A percentile compares a stretch with the other conserved stretches of the same genome.
phyloP scores from a whole-genome alignment of 2,888 invertebrate genomes.

The Clivina fossor region DNA sequence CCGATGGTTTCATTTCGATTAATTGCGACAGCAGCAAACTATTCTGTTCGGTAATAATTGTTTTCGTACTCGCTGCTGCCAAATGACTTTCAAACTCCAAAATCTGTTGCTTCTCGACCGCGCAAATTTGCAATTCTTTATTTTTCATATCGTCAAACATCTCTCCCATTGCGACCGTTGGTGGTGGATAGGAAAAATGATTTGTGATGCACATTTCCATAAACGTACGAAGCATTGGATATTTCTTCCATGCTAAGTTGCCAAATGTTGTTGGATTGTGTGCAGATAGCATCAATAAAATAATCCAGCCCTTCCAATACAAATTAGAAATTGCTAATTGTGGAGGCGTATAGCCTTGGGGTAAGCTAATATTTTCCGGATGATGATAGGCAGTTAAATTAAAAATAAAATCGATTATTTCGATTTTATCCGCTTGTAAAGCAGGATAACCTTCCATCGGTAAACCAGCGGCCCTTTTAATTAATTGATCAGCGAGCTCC shows the following conservation, averaged over 20 bases:
- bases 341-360: constrained; percentile 82
- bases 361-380: constrained; percentile 88
- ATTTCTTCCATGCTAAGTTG: constrained; percentile 82
- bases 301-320: constrained; percentile 94
- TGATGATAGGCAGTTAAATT: constrained; percentile 89
- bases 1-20: constrained; percentile 83
- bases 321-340: constrained; percentile 85
- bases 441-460: constrained; percentile 72
- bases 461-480: constrained; percentile 80
- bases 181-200: constrained; percentile 71
- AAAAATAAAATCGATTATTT: constrained; percentile 87
- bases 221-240: constrained; percentile 85
- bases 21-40: constrained; percentile 83
- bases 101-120: constrained; percentile 75
- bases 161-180: constrained; percentile 63
- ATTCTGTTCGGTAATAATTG: constrained; percentile 86
- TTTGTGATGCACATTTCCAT: constrained; percentile 98
- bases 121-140: constrained; percentile 68
- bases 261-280: constrained; percentile 91
- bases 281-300: constrained; percentile 83
- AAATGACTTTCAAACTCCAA: constrained; percentile 89
- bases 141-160: constrained; percentile 62
- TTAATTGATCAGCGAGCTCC: constrained; percentile 82
- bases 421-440: constrained; percentile 74
- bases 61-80: constrained; percentile 85